Base-by-base conservation (phyloP, 30 jellyfish, hydroid and myxozoan genomes). In the Turritopsis rubra region DNA sequence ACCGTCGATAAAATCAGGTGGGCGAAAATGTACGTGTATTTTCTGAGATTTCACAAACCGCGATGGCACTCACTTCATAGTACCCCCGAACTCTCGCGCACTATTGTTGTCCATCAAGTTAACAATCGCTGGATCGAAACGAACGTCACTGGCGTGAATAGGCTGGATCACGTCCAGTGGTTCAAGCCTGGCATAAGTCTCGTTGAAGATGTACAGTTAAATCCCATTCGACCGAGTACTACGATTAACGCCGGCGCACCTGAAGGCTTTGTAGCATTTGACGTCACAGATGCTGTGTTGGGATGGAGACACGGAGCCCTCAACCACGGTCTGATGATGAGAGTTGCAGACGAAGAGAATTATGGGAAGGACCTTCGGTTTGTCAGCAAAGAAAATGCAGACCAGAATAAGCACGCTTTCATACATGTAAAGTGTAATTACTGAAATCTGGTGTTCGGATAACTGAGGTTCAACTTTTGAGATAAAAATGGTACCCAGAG, bases 11-110 rank as follows among this genome's bases (percentile, higher is more conserved):
- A 26, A 66, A 66, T 66, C 76, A 21, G 17, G 17, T 66, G 76
- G 76, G 76, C 76, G 17, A 7, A 17, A 1, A 66, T 66, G 76
- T 66, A 66, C 29, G 76, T 66, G 29, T 66, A 66, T 66, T 66
- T 21, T 17, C 76, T 66, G 17, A 21, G 17, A 21, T 21, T 26
- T 21, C 76, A 66, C 76, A 66, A 66, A 26, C 76, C 76, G 16
- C 27, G 76, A 1, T 66, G 76, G 76, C 76, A 66, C 76, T 1
- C 16, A 7, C 17, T 26, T 3, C 7, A 26, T 21, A 17, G 9
- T 26, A 3, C 76, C 16, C 76, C 76, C 8, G 76, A 21, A 17
- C 76, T 66, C 29, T 21, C 76, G 29, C 76, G 29, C 17, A 66
- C 76, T 21, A 26, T 66, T 3, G 8, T 3, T 26, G 29, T 66